Percentiles rank a stretch among this genome's conserved stretches.
These are phyloP conservation scores for Leptosomus discolor DNA, from an alignment of 2,113 vertebrate species.

Conservation along the genomic window DNA sequence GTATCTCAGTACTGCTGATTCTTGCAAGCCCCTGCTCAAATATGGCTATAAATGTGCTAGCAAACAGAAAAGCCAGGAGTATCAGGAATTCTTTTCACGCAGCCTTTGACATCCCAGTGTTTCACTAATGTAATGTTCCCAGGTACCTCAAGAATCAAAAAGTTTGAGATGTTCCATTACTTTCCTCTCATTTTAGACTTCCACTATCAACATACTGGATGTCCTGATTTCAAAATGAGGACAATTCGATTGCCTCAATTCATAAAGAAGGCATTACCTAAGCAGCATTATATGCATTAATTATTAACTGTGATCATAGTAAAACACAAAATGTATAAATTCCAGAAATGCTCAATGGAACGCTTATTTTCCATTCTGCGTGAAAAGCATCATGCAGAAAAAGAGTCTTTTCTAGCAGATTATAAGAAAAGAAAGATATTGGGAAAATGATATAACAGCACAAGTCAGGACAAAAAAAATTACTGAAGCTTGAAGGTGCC, in stretches of 20 bases:
- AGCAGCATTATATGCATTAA: background rate
- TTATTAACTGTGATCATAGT: background rate
- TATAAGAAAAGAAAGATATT: background rate
- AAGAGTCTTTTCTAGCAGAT: background rate
- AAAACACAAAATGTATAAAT: background rate
- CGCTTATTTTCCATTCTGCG: background rate
- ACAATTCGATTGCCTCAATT: background rate
- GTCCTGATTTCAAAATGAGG: background rate
- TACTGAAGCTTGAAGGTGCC: constrained; percentile 42
- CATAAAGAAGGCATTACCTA: background rate
- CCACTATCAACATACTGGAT: background rate
- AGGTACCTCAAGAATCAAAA: background rate
- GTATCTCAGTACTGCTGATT: background rate
- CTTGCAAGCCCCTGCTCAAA: background rate
- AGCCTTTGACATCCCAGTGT: background rate
- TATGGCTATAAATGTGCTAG: background rate
- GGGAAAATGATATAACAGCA: background rate
- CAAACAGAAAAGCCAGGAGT: background rate
- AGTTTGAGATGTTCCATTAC: background rate
- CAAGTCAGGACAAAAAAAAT: background rate
- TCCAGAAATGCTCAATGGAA: background rate
- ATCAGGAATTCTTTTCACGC: background rate
- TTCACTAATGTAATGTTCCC: background rate
- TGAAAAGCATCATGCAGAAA: background rate
- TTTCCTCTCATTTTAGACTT: background rate